Conservation (phyloP, 2,888 invertebrate genomes). For the Amiota communis region DNA sequence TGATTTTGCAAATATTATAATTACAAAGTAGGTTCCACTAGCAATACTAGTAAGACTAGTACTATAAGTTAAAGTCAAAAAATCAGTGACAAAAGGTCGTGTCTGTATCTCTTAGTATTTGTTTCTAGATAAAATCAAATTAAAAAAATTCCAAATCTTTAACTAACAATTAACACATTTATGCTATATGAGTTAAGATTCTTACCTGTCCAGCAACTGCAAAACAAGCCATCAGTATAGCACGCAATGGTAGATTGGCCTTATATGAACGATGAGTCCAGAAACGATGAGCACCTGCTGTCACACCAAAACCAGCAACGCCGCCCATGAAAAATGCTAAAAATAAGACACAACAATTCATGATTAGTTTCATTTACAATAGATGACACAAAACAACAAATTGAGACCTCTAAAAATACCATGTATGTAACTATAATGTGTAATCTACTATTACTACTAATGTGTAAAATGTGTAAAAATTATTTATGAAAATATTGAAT, state of each 20-base stretch:
- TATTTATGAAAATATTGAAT: slow-evolving; percentile 31
- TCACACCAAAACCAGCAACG: slow-evolving; percentile 79
- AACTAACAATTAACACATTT: not conserved
- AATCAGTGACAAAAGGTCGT: too few relatives aligned
- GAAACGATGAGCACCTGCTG: slow-evolving; percentile 80
- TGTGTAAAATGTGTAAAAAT: slow-evolving; percentile 2
- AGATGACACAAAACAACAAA: not conserved
- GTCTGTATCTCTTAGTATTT: too few relatives aligned
- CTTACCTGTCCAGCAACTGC: slow-evolving; percentile 80
- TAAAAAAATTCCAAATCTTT: too few relatives aligned
- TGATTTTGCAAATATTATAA: slow-evolving; percentile 8
- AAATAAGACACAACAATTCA: slow-evolving; percentile 52
- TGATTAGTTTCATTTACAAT: not conserved
- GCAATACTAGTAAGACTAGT: too few relatives aligned
- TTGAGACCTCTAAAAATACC: slow-evolving; percentile 13
- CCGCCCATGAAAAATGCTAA: slow-evolving; percentile 76
- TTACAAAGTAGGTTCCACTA: too few relatives aligned
- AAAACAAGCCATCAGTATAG: slow-evolving; percentile 77
- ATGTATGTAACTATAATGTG: too few relatives aligned
- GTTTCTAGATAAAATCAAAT: too few relatives aligned
- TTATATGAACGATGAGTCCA: slow-evolving; percentile 82
- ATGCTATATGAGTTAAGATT: slow-evolving; percentile 6
- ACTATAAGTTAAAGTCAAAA: too few relatives aligned
- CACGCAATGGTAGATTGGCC: slow-evolving; percentile 77
- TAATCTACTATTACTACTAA: not conserved